phyloP scores from a whole-genome alignment of 2,113 vertebrate species.

The Gallinago media region DNA sequence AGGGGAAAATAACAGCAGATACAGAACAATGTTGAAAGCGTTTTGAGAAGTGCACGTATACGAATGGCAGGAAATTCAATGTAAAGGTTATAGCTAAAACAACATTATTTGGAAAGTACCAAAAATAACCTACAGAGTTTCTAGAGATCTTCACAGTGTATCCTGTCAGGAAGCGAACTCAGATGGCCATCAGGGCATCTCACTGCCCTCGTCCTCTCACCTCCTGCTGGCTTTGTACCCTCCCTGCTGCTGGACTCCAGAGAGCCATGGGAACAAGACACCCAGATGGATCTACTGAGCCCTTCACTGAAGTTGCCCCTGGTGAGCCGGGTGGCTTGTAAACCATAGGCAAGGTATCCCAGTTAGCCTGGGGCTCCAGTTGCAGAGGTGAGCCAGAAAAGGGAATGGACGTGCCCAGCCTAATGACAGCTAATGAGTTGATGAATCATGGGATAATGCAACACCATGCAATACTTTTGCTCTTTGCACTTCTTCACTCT shows the following conservation, averaged over 20 bases:
- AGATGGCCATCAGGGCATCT: background rate
- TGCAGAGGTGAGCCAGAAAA: background rate
- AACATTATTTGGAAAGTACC: conserved; percentile 70
- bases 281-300: background rate
- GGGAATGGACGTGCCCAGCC: background rate
- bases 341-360: background rate
- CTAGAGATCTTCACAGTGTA: conserved; percentile 3
- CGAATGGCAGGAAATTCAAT: conserved; percentile 51
- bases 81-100: conserved; percentile 65
- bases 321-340: background rate
- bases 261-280: background rate
- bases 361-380: background rate
- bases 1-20: conserved; percentile 27
- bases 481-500: background rate
- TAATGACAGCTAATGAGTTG: fast-evolving
- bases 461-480: background rate
- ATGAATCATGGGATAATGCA: fast-evolving
- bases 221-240: background rate
- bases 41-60: background rate
- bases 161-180: background rate
- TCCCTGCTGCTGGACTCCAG: background rate
- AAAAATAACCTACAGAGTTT: background rate
- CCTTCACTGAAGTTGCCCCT: background rate
- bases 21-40: background rate
- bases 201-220: background rate